Conservation (phyloP, 1,140 invertebrate species). For the Drosophila pachea region DNA sequence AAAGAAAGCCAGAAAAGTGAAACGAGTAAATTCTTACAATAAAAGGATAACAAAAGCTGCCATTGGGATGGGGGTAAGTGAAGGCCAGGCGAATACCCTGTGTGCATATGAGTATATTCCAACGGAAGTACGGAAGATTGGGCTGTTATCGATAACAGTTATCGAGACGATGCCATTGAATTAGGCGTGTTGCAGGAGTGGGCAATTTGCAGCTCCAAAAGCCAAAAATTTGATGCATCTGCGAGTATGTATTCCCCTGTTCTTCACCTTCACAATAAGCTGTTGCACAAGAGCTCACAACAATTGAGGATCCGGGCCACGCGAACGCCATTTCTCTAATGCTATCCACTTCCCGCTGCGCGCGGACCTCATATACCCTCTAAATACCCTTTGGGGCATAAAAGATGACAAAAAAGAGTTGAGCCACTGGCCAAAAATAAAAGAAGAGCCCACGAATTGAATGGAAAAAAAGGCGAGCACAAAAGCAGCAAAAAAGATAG, state of each 20-base stretch:
- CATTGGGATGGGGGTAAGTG: slow-evolving; percentile 1
- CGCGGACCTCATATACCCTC: slow-evolving; percentile 58
- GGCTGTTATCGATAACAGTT: too few relatives aligned
- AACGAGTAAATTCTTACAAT: slow-evolving; percentile 4
- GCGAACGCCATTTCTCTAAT: neutral
- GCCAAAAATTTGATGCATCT: too few relatives aligned
- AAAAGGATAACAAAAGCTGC: slow-evolving; percentile 29
- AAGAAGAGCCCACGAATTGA: slow-evolving; percentile 13
- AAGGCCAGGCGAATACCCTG: slow-evolving; percentile 4
- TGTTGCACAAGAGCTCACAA: neutral
- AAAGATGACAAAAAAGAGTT: slow-evolving; percentile 71
- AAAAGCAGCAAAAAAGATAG: slow-evolving; percentile 8
- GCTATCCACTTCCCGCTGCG: slow-evolving; percentile 20
- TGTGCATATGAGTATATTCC: too few relatives aligned
- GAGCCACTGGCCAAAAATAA: slow-evolving; percentile 68
- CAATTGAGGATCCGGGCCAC: neutral
- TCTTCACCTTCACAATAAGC: too few relatives aligned
- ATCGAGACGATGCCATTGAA: too few relatives aligned
- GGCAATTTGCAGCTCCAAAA: too few relatives aligned
- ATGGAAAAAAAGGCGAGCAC: slow-evolving; percentile 5
- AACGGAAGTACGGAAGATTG: too few relatives aligned
- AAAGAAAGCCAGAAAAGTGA: slow-evolving; percentile 16
- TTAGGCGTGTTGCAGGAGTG: too few relatives aligned
- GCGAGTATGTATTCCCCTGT: too few relatives aligned
- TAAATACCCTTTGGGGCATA: slow-evolving; percentile 59